These are phyloP conservation scores for Marasmarcha lunaedactyla DNA, from an alignment of 2,888 invertebrate genomes.

Conservation along the genomic window DNA sequence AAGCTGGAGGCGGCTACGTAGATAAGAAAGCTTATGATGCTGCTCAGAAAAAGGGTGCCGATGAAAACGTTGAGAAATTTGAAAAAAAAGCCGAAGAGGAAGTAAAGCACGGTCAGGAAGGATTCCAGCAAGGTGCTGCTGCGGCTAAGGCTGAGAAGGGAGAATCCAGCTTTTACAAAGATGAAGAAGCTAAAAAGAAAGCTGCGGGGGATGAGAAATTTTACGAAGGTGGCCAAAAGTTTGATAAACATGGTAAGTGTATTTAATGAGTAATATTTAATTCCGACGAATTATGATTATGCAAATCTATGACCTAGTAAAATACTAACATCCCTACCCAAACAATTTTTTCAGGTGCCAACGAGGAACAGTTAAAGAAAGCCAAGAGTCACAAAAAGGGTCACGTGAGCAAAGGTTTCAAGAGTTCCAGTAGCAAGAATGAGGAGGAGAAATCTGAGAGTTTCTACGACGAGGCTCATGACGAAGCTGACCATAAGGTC, in stretches of 20 bases:
- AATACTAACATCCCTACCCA: too few relatives aligned
- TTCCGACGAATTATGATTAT: neutral
- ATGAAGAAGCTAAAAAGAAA: constrained; percentile 70
- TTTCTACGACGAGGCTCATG: constrained; percentile 75
- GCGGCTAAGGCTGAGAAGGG: constrained; percentile 68
- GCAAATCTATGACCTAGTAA: neutral
- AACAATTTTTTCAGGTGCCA: constrained; percentile 46
- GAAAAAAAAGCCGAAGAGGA: constrained; percentile 68
- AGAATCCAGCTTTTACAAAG: constrained; percentile 62
- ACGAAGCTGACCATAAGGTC: constrained; percentile 71
- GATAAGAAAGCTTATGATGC: constrained; percentile 70
- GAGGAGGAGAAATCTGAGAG: constrained; percentile 75
- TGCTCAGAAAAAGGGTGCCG: constrained; percentile 68
- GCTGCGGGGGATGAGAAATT: constrained; percentile 70
- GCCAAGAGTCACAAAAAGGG: constrained; percentile 74
- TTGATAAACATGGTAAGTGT: constrained; percentile 65
- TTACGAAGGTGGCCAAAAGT: constrained; percentile 69
- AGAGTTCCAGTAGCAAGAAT: constrained; percentile 75
- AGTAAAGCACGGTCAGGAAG: constrained; percentile 68
- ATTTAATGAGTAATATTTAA: constrained; percentile 7
- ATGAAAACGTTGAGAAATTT: constrained; percentile 63
- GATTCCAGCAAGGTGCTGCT: constrained; percentile 64
- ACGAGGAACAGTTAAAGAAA: constrained; percentile 66
- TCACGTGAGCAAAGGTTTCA: constrained; percentile 75
- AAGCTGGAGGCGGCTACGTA: constrained; percentile 56